Evolutionary conservation across 2,888 invertebrate genomes (phyloP).

Genomic region (Plebejus melissa): DNA sequence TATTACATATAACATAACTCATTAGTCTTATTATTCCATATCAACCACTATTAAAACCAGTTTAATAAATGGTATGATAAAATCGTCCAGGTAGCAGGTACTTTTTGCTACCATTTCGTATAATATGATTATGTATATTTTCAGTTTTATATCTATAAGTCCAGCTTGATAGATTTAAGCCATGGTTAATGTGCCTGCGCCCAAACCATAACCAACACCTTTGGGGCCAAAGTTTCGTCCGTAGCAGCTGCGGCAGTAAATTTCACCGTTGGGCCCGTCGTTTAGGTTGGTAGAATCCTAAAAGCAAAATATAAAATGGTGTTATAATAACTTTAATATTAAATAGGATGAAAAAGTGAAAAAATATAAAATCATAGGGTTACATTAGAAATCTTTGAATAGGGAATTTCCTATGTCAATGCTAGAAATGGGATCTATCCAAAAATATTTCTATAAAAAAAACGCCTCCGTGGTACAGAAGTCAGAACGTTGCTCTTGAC

Average conservation of each 20-base stretch:
- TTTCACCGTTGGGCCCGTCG: slow-evolving; percentile 95
- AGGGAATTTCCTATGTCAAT: too few relatives aligned
- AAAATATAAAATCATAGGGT: too few relatives aligned
- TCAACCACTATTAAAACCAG: slow-evolving; percentile 78
- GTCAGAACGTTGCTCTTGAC: too few relatives aligned
- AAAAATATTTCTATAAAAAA: too few relatives aligned
- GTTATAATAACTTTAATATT: neutral
- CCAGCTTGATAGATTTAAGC: slow-evolving; percentile 82
- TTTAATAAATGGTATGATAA: slow-evolving; percentile 75
- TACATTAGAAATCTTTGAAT: too few relatives aligned
- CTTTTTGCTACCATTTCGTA: slow-evolving; percentile 59
- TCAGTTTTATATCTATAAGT: slow-evolving; percentile 57
- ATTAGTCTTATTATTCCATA: slow-evolving; percentile 67
- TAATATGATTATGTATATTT: slow-evolving; percentile 33
- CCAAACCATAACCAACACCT: slow-evolving; percentile 94
- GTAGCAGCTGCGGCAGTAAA: slow-evolving; percentile 95
- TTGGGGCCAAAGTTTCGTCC: slow-evolving; percentile 92
- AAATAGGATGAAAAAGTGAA: too few relatives aligned
- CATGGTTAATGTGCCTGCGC: slow-evolving; percentile 94
- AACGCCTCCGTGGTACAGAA: too few relatives aligned
- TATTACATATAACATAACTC: slow-evolving; percentile 33
- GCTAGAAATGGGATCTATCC: too few relatives aligned
- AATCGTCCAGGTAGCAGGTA: slow-evolving; percentile 54
- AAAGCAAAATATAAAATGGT: slow-evolving; percentile 40
- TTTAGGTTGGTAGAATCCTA: slow-evolving; percentile 93